These are phyloP conservation scores for Tyrannus savana DNA, from an alignment of 2,113 vertebrate genomes.

Conservation along the genomic window DNA sequence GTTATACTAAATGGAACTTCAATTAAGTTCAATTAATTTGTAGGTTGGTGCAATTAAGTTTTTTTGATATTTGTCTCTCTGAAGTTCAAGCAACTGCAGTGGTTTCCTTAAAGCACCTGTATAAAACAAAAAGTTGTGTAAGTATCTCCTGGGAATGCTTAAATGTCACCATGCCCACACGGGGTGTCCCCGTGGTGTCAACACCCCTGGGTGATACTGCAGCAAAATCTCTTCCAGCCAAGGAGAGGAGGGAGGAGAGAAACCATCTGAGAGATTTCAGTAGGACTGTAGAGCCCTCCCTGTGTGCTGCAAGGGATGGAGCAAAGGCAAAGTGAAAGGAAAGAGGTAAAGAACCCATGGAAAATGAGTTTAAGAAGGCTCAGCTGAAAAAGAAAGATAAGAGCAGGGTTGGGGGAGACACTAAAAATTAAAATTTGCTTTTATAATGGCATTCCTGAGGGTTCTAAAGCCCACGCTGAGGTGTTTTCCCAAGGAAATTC, in stretches of 20 bases:
- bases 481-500: background rate
- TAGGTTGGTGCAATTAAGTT: too few relatives aligned
- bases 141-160: background rate
- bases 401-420: background rate
- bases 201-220: accelerated
- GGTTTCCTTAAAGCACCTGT: background rate
- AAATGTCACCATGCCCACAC: accelerated
- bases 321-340: background rate
- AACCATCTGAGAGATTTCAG: background rate
- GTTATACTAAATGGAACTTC: background rate
- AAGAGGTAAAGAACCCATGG: background rate
- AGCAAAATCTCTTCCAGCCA: background rate
- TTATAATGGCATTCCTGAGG: background rate
- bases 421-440: background rate
- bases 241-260: background rate
- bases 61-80: background rate
- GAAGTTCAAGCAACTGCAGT: background rate
- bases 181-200: background rate
- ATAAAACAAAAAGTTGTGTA: background rate
- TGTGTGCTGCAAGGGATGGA: background rate
- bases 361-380: background rate
- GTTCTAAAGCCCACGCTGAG: background rate
- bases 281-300: background rate
- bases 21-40: background rate
- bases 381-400: background rate